Evolutionary conservation across 2,113 vertebrate species (phyloP).

Genomic region (Dissostichus mawsoni): DNA sequence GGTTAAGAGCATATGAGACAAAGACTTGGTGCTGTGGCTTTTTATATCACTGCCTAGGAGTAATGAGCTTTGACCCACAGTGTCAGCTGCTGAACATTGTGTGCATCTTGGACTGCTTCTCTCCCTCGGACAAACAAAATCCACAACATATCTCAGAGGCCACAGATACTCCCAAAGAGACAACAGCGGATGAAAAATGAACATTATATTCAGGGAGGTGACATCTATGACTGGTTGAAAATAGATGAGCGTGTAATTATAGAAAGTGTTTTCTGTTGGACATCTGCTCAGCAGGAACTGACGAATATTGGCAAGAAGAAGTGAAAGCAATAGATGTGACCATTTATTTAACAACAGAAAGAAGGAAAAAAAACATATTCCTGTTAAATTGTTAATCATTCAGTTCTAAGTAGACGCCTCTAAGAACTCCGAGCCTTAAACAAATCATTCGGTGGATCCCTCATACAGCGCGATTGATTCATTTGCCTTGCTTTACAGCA

Average conservation of each 20-base stretch:
- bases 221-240: neutral
- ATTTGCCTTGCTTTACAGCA: conserved; percentile 39
- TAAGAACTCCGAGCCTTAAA: conserved; percentile 32
- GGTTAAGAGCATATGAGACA: conserved; percentile 61
- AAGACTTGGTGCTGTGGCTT: conserved; percentile 37
- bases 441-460: neutral
- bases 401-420: conserved; percentile 10
- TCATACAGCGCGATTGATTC: conserved; percentile 42
- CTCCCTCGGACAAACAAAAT: conserved; percentile 39
- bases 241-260: neutral
- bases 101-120: conserved; percentile 46
- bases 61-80: conserved; percentile 65
- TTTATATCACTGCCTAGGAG: conserved; percentile 47
- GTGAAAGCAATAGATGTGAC: conserved; percentile 9
- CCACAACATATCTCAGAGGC: conserved; percentile 23
- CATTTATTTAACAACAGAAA: neutral
- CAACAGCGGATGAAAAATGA: conserved; percentile 16
- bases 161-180: conserved; percentile 39
- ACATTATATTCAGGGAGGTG: conserved; percentile 16
- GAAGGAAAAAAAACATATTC: neutral
- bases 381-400: conserved; percentile 31
- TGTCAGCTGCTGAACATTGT: conserved; percentile 55
- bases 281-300: neutral
- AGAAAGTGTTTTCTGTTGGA: neutral
- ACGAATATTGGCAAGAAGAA: conserved; percentile 9